Conservation (phyloP, 1,140 invertebrate genomes). For the Drosophila fuyamai region DNA sequence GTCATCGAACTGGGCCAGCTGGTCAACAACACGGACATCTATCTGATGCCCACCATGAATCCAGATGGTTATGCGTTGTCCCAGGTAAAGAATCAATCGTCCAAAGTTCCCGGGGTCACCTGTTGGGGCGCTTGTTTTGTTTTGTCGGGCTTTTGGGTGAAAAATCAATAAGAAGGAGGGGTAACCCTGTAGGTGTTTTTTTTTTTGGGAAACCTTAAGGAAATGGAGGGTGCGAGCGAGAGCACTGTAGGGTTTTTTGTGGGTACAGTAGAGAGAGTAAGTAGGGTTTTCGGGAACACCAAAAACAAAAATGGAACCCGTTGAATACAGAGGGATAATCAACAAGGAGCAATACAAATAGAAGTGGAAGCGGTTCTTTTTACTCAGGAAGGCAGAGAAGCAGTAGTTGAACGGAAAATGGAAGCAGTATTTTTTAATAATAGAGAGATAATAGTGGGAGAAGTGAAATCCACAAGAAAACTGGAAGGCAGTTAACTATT, state of each 20-base stretch:
- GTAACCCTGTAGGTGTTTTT: background rate
- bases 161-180: slow-evolving; percentile 61
- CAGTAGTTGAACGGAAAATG: too few relatives aligned
- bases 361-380: too few relatives aligned
- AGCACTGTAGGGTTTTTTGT: background rate
- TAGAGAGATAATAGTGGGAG: too few relatives aligned
- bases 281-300: background rate
- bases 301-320: background rate
- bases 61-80: slow-evolving; percentile 95
- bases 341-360: too few relatives aligned
- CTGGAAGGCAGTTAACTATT: background rate
- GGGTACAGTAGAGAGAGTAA: too few relatives aligned
- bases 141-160: slow-evolving; percentile 22
- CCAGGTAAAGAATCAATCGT: slow-evolving; percentile 85
- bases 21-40: slow-evolving; percentile 94
- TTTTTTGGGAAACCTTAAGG: background rate
- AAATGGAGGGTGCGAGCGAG: background rate
- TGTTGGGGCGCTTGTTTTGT: slow-evolving; percentile 39
- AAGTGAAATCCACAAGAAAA: too few relatives aligned
- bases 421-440: too few relatives aligned
- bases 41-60: slow-evolving; percentile 96
- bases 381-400: too few relatives aligned
- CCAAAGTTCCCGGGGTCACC: slow-evolving; percentile 66
- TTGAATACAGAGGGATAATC: too few relatives aligned
- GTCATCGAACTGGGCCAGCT: slow-evolving; percentile 89